Percentiles rank a stretch among this genome's conserved stretches.
Evolutionary conservation across 2,797 vertebrate genomes (phyloP).

Genomic region (Geotrypetes seraphini): DNA sequence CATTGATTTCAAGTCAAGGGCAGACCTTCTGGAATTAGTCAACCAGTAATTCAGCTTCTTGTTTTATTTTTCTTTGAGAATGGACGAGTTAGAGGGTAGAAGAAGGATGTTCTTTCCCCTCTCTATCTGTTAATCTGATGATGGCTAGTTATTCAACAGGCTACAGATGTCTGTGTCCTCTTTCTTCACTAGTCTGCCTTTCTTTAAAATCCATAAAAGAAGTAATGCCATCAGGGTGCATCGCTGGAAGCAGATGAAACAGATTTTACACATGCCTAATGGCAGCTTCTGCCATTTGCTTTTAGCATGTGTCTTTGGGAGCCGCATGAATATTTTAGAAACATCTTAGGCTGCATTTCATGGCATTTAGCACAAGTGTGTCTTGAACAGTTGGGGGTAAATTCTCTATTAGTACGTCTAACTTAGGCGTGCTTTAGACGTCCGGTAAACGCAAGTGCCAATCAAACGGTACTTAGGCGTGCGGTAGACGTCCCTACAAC

Average conservation of each 20-base stretch:
- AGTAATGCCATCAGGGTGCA: background rate
- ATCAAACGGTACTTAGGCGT: too few relatives aligned
- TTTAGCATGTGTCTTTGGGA: slow-evolving; percentile 33
- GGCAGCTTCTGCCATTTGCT: slow-evolving; percentile 29
- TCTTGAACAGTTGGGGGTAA: too few relatives aligned
- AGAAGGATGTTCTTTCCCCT: too few relatives aligned
- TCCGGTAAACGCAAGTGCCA: too few relatives aligned
- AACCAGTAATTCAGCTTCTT: slow-evolving; percentile 1
- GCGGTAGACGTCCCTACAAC: too few relatives aligned
- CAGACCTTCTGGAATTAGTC: slow-evolving; percentile 5
- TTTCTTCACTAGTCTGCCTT: slow-evolving; percentile 19
- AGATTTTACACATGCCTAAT: slow-evolving; percentile 25
- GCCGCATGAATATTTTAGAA: slow-evolving; percentile 18
- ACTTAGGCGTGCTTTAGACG: too few relatives aligned
- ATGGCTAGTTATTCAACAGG: slow-evolving; percentile 17
- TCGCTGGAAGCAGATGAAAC: slow-evolving; percentile 28
- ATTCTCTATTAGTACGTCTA: too few relatives aligned
- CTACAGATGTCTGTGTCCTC: slow-evolving; percentile 18
- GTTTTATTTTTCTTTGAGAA: too few relatives aligned
- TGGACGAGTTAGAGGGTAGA: too few relatives aligned
- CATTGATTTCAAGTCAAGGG: background rate
- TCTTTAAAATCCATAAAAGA: slow-evolving; percentile 9
- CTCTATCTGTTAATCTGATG: slow-evolving; percentile 6
- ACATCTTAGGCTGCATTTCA: slow-evolving; percentile 18
- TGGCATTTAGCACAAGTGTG: slow-evolving; percentile 20